Evolutionary conservation across 2,888 invertebrate species (phyloP), one percentile per base, ranked within the genome.

Genomic region (Cosmopolites sordidus): DNA sequence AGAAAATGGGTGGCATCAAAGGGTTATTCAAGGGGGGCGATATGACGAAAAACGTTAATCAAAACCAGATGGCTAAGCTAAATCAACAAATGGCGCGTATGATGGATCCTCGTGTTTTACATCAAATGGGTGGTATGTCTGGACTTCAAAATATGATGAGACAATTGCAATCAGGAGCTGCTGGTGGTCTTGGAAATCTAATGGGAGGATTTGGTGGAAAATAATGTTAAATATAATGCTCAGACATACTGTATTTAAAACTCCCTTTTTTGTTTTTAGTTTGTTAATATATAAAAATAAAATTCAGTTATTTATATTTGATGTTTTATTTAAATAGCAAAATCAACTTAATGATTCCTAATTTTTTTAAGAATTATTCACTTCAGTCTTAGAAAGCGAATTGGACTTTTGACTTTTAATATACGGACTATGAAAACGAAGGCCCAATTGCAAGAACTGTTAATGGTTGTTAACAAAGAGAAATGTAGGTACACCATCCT

Each of bases 21-120:
- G 98, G 98, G 14, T 78, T 99, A 16, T 99, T 99, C 75, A 98
- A 96, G 78, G 93, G 95, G 51, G 98, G 98, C 30, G 98, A 99
- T 71, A 95, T 98, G 87, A 88, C 93, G 2, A 98, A 97, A 75
- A 99, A 99, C 75, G 95, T 99, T 0, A 99, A 99, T 75, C 95
- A 92, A 61, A 87, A 87, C 29, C 98, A 99, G 78, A 98, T 99
- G 95, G 92, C 94, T 0, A 97, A 97, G 76, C 80, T 99, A 8
- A 98, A 99, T 75, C 96, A 97, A 75, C 97, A 99, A 78, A 98
- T 99, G 96, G 97, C 98, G 4, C 95, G 93, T 75, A 97, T 99
- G 95, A 99, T 99, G 89, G 99, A 99, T 76, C 99, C 99, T 0
- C 80, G 96, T 54, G 93, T 99, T 61, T 78, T 99, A 44, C 96